Conservation (phyloP, 2,113 vertebrate genomes). For the Perca schrenkii region DNA sequence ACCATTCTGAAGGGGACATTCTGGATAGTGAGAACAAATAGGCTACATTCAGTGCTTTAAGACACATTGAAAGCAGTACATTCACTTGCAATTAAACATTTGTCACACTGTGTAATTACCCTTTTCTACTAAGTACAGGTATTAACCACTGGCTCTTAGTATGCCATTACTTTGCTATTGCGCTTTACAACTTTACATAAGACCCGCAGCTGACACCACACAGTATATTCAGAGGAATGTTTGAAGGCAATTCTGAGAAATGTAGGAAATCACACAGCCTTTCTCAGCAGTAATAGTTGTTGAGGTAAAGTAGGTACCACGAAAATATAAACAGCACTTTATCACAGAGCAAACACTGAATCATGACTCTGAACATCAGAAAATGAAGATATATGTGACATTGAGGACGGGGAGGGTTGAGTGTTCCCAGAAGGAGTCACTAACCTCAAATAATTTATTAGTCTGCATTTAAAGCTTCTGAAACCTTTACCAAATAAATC, state of each 20-base stretch:
- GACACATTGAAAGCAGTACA: neutral
- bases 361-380: constrained; percentile 39
- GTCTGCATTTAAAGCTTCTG: constrained; percentile 15
- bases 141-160: neutral
- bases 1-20: neutral
- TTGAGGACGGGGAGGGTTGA: neutral
- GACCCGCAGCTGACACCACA: neutral
- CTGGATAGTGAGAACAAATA: neutral
- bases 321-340: constrained; percentile 30
- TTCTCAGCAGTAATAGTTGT: no score
- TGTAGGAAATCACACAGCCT: constrained; percentile 4
- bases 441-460: constrained; percentile 43
- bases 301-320: neutral
- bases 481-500: constrained; percentile 17
- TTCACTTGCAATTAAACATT: neutral
- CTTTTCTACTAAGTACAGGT: neutral
- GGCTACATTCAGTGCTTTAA: neutral
- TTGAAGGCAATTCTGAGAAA: neutral
- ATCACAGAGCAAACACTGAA: constrained; percentile 28
- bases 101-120: neutral
- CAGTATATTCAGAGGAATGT: neutral
- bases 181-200: neutral
- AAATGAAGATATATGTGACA: constrained; percentile 42
- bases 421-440: constrained; percentile 52
- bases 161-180: neutral